Evolutionary conservation across 2,888 invertebrate genomes (phyloP).

Genomic region (Ligdia adustata): DNA sequence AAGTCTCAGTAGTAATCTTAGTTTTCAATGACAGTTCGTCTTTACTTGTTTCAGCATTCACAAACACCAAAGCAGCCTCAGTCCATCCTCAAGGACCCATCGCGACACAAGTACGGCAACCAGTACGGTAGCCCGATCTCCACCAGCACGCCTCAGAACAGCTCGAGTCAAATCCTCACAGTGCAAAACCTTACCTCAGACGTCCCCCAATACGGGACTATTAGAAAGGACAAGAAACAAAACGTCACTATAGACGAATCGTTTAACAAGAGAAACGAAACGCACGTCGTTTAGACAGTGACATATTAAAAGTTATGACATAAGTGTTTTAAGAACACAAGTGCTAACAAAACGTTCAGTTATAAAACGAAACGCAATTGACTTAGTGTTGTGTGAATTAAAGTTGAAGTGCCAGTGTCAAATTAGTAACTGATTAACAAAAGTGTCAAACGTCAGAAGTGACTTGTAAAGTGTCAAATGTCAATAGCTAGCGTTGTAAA

Average conservation of each 20-base stretch:
- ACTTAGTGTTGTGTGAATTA: no score
- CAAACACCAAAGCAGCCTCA: constrained; percentile 84
- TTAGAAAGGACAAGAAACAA: constrained; percentile 77
- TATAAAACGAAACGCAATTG: no score
- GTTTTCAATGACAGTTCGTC: background rate
- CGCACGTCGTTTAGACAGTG: constrained; percentile 64
- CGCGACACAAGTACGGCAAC: constrained; percentile 83
- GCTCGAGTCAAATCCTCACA: constrained; percentile 83
- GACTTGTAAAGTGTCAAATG: constrained; percentile 28
- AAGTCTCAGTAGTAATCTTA: no score
- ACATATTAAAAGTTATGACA: no score
- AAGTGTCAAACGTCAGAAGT: constrained; percentile 5
- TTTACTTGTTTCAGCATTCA: constrained; percentile 66
- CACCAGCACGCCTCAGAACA: constrained; percentile 70
- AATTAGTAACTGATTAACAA: constrained; percentile 14
- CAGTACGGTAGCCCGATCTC: constrained; percentile 78
- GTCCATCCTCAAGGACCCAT: constrained; percentile 86
- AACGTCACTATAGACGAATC: constrained; percentile 80
- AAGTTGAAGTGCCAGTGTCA: constrained; percentile 11
- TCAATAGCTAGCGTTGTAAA: constrained; percentile 55
- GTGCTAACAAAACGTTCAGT: no score
- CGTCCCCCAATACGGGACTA: constrained; percentile 81
- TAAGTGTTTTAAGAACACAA: background rate
- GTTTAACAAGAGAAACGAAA: constrained; percentile 73
- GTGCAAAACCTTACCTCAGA: constrained; percentile 82